Evolutionary conservation across 2,888 invertebrate species (phyloP).

Genomic region (Lasioglossum figueresi): DNA sequence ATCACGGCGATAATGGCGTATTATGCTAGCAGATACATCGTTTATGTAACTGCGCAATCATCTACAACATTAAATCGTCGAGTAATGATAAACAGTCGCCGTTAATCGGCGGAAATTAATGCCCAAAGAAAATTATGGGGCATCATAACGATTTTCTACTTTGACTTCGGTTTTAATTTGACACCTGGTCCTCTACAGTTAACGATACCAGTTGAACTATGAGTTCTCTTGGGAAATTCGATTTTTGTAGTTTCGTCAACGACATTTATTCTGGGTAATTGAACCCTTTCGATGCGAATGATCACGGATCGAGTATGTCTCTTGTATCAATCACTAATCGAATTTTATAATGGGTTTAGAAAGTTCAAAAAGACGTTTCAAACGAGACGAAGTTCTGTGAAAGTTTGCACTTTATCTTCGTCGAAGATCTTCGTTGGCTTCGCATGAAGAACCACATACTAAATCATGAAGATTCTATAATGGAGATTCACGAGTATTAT

Average conservation of each 20-base stretch:
- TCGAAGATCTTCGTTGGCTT: neutral
- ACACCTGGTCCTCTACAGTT: neutral
- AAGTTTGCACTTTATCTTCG: neutral
- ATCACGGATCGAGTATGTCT: neutral
- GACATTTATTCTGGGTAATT: neutral
- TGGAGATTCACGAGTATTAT: neutral
- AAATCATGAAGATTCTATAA: neutral
- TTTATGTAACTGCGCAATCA: neutral
- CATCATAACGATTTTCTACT: neutral
- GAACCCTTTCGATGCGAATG: neutral
- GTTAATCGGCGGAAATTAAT: neutral
- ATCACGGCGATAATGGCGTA: neutral
- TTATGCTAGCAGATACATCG: neutral
- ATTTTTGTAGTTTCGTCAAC: neutral
- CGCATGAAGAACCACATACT: neutral
- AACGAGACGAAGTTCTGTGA: neutral
- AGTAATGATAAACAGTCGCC: neutral
- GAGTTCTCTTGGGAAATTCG: neutral
- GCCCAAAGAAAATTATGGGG: neutral
- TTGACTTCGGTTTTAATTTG: neutral
- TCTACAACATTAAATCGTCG: neutral
- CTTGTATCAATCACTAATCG: neutral
- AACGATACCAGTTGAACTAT: neutral
- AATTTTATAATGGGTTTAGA: neutral
- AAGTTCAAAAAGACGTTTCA: neutral